Percentiles rank a stretch among this genome's conserved stretches.
phyloP scores from a whole-genome alignment of 2,888 invertebrate genomes.

The Dryobota labecula region DNA sequence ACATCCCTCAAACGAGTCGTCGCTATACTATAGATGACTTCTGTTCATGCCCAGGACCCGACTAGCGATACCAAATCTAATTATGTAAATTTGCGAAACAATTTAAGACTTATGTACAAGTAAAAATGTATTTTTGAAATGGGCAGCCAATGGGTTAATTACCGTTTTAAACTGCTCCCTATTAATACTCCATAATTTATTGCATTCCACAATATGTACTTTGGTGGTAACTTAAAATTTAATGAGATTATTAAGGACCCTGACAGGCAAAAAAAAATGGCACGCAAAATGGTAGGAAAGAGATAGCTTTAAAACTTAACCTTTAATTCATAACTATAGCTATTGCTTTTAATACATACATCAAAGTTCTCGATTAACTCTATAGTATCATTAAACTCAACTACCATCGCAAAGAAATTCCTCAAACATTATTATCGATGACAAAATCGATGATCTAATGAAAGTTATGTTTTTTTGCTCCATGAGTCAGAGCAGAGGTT shows the following conservation, averaged over 20 bases:
- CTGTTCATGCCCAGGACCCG: no score
- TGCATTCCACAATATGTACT: neutral
- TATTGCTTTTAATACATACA: no score
- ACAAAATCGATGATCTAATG: slow-evolving; percentile 57
- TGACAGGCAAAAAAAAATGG: neutral
- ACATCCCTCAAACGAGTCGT: no score
- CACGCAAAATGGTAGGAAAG: neutral
- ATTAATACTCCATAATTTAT: neutral
- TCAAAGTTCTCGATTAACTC: neutral
- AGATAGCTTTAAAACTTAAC: neutral
- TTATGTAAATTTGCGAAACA: no score
- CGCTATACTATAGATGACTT: no score
- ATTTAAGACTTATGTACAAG: no score
- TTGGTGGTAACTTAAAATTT: neutral
- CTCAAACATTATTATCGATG: slow-evolving; percentile 40
- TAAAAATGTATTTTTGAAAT: no score
- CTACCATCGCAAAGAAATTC: neutral
- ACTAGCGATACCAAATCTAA: no score
- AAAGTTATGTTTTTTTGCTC: slow-evolving; percentile 37
- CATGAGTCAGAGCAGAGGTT: slow-evolving; percentile 51
- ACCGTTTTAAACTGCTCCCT: neutral
- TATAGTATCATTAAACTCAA: neutral
- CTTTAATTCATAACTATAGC: neutral
- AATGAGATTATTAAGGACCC: no score
- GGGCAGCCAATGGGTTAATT: no score